Base-by-base conservation (phyloP, 2,113 vertebrate species). In the Macquaria ambigua region DNA sequence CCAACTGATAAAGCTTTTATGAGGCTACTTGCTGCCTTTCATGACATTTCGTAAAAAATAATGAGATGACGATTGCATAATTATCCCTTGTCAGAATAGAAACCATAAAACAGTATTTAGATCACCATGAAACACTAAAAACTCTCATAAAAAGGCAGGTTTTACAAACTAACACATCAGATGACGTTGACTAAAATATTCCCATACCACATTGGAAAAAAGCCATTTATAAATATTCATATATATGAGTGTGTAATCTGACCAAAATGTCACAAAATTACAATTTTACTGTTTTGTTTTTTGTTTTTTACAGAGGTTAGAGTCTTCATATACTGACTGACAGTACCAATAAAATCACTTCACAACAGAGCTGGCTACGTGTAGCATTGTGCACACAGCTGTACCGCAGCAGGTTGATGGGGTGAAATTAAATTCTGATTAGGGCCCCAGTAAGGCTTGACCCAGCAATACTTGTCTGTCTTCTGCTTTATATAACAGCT, bases 371-470 rank as follows among this genome's bases (percentile, higher is more conserved):
- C 34, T 4, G 43, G 21, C 21, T n/a, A 8, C 4, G 31, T 9
- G 31, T 21, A 64, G 34, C 62, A 12, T 12, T 21, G 62, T 11
- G 4, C 34, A 39, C 34, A 37, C 21, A 14, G 61, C 20, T 15
- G 4, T 62, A 34, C 62, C 23, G 64, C 16, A 16, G 52, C 37
- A 31, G 12, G 18, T 43, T 46, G 64, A 64, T 10, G 48, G 46
- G 59, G 31, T 76, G 25, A 64, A 53, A 77, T 66, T n/a, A 18
- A 64, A 64, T 28, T 62, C 31, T 55, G 48, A 48, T 41, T n/a
- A 1, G 16, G 74, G 43, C 74, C 41, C 20, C 43, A 16, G 28
- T 14, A 6, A 77, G 15, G 6, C 34, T 55, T 28, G 31, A 62
- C n/a, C 12, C 34, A 53, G 55, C 64, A 28, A 59, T 52, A 68